Base-by-base conservation (phyloP, 1,140 invertebrate genomes). In the Leptopilina boulardi region DNA sequence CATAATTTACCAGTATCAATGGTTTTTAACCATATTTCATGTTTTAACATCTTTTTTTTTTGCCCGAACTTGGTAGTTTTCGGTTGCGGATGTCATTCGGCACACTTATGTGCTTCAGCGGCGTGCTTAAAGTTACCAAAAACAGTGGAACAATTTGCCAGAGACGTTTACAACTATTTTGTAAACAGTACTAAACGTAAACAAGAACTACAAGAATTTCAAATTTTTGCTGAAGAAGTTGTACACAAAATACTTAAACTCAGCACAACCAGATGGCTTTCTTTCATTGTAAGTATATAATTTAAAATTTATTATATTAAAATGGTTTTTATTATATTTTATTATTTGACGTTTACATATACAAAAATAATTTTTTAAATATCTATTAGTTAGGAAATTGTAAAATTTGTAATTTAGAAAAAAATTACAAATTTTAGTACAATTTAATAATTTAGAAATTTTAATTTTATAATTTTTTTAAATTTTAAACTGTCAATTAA, bases 81-180 rank as follows among this genome's bases (percentile, higher is more conserved):
- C 44, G 88, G 88, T 66, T 89, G 86, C 73, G 83, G 87, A 51
- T 89, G 87, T 71, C 88, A 90, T 70, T 88, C 84, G 3, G 85
- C 89, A 66, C 71, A 84, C 42, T 78, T 89, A 13, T 87, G 87
- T 78, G 83, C 87, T 9, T 88, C 85, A 76, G 84, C 87, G 44
- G 88, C 89, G 8, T 89, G 87, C 51, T 66, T 83, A 72, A 85
- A 84, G 74, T 77, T 87, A 47, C 88, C 85, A 66, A 73, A 77
- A 70, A 85, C 66, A 70, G 59, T 78, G 21, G 76, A 82, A 74
- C 74, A 82, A 74, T 73, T 80, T 41, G 74, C 71, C 13, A 70
- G 76, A 70, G 76, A 80, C 19, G 34, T 59, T 66, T 66, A 23
- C 15, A 66, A 66, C 56, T 66, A 66, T n/a, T 66, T 66, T 66